Evolutionary conservation across 2,888 invertebrate genomes (phyloP).

Genomic region (Leptopilina myrica): DNA sequence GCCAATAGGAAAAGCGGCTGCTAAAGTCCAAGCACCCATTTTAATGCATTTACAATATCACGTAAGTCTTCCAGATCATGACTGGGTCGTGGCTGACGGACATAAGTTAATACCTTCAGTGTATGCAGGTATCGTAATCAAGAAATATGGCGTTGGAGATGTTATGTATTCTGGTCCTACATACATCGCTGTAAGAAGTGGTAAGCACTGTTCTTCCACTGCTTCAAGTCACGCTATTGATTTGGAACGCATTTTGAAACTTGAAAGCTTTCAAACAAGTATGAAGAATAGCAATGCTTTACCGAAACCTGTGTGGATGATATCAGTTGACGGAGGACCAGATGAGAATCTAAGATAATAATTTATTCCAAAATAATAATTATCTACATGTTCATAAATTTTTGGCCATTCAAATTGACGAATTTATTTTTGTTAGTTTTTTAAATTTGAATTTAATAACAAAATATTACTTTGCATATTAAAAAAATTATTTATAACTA

Average conservation of each 20-base stretch:
- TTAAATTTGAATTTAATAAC: no score
- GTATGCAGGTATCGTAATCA: constrained; percentile 62
- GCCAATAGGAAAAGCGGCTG: no score
- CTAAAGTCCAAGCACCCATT: no score
- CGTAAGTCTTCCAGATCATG: no score
- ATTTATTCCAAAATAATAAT: not conserved
- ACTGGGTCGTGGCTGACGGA: constrained; percentile 39
- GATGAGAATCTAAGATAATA: not conserved
- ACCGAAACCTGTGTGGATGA: constrained; percentile 8
- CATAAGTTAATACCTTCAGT: constrained; percentile 60
- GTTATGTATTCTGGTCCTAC: constrained; percentile 74
- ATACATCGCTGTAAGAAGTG: constrained; percentile 68
- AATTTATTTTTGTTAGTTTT: no score
- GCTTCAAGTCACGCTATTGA: constrained; percentile 59
- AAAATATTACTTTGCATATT: no score
- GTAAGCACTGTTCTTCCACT: constrained; percentile 61
- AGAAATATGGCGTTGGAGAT: constrained; percentile 61
- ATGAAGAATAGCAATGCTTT: not conserved
- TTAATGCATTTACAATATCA: no score
- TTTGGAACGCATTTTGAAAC: constrained; percentile 52
- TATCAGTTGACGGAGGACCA: constrained; percentile 11
- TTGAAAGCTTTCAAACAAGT: constrained; percentile 57
- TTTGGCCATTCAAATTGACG: no score
- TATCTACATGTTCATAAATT: no score
- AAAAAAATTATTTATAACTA: no score